phyloP scores from a whole-genome alignment of 1,140 invertebrate species.

The Bactericera cockerelli region DNA sequence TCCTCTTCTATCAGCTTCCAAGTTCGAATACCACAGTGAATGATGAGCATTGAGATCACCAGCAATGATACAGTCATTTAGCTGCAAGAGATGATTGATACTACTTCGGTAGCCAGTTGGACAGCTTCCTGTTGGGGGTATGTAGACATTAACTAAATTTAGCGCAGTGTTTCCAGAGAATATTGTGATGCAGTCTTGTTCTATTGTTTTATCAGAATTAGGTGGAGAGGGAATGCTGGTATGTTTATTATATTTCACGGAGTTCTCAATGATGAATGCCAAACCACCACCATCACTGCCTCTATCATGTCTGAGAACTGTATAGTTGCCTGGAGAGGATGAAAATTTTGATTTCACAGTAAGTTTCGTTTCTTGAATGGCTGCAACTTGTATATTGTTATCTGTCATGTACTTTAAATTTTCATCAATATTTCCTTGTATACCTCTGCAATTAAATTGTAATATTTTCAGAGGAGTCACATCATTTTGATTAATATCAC shows the following conservation, averaged over 20 bases:
- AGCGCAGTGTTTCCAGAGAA: no score
- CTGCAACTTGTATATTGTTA: background rate
- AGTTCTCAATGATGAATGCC: background rate
- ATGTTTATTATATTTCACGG: slow-evolving; percentile 31
- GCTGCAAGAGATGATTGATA: background rate
- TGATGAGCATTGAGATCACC: slow-evolving; percentile 12
- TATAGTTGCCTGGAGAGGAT: background rate
- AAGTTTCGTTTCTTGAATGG: no score
- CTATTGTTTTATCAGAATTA: no score
- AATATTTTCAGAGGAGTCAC: background rate
- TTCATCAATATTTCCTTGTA: background rate
- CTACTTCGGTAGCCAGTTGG: background rate
- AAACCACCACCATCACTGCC: background rate
- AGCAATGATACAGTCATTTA: background rate
- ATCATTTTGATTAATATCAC: no score
- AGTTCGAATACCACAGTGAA: slow-evolving; percentile 2
- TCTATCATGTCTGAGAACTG: background rate
- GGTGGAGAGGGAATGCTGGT: no score
- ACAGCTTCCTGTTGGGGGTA: slow-evolving; percentile 8
- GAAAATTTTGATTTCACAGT: background rate
- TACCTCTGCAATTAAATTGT: background rate
- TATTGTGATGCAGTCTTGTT: no score
- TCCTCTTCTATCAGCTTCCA: background rate
- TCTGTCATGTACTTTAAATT: background rate
- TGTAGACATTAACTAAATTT: slow-evolving; percentile 10